Conservation (phyloP, 2,113 vertebrate species). For the Benitochromis conjunctus region DNA sequence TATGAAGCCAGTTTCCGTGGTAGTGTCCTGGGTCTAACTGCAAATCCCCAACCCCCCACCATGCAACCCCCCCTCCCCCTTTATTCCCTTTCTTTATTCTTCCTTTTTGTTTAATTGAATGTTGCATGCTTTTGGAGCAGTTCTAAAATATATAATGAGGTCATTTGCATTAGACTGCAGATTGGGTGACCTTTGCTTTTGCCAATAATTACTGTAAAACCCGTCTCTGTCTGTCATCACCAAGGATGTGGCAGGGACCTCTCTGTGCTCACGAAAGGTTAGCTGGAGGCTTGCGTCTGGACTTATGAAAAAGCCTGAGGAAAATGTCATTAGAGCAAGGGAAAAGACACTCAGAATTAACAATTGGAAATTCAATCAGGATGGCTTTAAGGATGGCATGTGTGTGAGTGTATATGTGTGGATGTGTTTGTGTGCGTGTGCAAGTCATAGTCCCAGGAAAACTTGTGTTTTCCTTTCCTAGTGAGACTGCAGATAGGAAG, state of each 20-base stretch:
- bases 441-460: not conserved
- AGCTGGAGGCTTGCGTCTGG: slow-evolving; percentile 72
- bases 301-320: slow-evolving; percentile 71
- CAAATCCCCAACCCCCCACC: not conserved
- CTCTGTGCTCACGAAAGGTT: slow-evolving; percentile 74
- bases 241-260: slow-evolving; percentile 65
- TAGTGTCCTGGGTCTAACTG: not conserved
- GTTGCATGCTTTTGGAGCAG: slow-evolving; percentile 75
- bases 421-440: not conserved
- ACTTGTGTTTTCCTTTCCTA: not conserved
- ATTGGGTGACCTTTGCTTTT: slow-evolving; percentile 84
- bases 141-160: slow-evolving; percentile 80
- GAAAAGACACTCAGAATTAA: slow-evolving; percentile 66
- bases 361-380: slow-evolving; percentile 65
- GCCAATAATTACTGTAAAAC: slow-evolving; percentile 84
- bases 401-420: not conserved
- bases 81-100: not conserved
- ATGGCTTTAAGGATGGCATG: slow-evolving; percentile 44
- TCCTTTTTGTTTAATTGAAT: slow-evolving; percentile 71
- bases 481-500: not conserved
- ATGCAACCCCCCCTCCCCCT: not conserved
- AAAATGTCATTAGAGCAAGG: slow-evolving; percentile 73
- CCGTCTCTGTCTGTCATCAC: slow-evolving; percentile 69
- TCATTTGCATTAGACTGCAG: slow-evolving; percentile 81
- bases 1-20: not conserved